phyloP scores from a whole-genome alignment of 2,888 invertebrate genomes.

The Palloptera scutellata region DNA sequence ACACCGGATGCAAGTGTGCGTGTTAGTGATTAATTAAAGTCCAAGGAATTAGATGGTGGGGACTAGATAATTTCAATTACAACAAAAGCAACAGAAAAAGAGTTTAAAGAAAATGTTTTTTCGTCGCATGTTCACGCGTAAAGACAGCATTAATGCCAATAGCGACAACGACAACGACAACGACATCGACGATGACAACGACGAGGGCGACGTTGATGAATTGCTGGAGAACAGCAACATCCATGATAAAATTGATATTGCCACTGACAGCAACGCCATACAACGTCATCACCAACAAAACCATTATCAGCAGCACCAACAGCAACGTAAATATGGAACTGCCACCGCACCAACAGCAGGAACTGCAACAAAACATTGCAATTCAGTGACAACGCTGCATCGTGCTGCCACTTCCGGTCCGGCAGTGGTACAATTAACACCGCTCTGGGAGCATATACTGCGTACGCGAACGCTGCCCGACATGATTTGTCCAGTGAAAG shows the following conservation, averaged over 20 bases:
- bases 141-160: conserved; percentile 40
- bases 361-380: conserved; percentile 18
- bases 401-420: conserved; percentile 21
- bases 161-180: conserved; percentile 35
- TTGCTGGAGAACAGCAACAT: conserved; percentile 26
- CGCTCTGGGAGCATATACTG: conserved; percentile 82
- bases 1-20: conserved; percentile 50
- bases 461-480: conserved; percentile 77
- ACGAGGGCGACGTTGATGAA: not conserved
- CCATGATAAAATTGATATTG: conserved; percentile 31
- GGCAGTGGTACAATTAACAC: conserved; percentile 69
- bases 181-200: conserved; percentile 22
- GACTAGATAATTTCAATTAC: not conserved
- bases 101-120: conserved; percentile 52
- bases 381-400: conserved; percentile 24
- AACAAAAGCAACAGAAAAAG: conserved; percentile 6
- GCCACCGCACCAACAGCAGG: conserved; percentile 7
- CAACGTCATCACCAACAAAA: conserved; percentile 24
- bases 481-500: conserved; percentile 71
- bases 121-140: conserved; percentile 58
- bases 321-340: conserved; percentile 21
- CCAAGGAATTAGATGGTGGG: not conserved
- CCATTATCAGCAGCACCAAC: conserved; percentile 15
- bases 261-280: conserved; percentile 21
- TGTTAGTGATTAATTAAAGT: conserved; percentile 45